phyloP scores from a whole-genome alignment of 2,113 vertebrate genomes.

The Trogon surrucura region DNA sequence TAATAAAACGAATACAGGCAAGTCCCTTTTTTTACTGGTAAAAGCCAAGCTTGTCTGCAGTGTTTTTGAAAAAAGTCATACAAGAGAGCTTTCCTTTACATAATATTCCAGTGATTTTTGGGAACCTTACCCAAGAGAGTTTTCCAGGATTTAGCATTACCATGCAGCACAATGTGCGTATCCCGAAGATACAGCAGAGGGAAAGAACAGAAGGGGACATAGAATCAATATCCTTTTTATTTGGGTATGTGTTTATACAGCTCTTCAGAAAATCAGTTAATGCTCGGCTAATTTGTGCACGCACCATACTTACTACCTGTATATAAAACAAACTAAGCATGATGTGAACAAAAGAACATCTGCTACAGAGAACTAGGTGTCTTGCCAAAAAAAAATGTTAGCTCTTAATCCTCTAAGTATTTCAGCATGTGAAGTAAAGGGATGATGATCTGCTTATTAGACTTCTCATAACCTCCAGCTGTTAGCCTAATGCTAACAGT shows the following conservation, averaged over 20 bases:
- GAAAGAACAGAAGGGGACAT: neutral
- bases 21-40: neutral
- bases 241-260: rapidly evolving
- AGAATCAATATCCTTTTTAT: neutral
- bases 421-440: neutral
- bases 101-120: neutral
- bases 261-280: neutral
- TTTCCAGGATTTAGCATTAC: neutral
- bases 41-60: neutral
- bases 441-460: slow-evolving; percentile 3
- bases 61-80: neutral
- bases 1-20: neutral
- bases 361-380: neutral
- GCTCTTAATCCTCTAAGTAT: slow-evolving; percentile 32
- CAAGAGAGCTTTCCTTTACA: neutral
- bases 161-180: neutral
- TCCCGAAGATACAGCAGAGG: neutral
- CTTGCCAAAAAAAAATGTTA: neutral
- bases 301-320: neutral
- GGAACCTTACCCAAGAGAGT: neutral
- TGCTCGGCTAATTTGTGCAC: neutral
- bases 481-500: neutral
- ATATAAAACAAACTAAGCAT: neutral
- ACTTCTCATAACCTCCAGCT: slow-evolving; percentile 21
- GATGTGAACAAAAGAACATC: slow-evolving; percentile 10